Conservation (phyloP, 1,140 invertebrate species). For the Caenorhabditis briggsae region DNA sequence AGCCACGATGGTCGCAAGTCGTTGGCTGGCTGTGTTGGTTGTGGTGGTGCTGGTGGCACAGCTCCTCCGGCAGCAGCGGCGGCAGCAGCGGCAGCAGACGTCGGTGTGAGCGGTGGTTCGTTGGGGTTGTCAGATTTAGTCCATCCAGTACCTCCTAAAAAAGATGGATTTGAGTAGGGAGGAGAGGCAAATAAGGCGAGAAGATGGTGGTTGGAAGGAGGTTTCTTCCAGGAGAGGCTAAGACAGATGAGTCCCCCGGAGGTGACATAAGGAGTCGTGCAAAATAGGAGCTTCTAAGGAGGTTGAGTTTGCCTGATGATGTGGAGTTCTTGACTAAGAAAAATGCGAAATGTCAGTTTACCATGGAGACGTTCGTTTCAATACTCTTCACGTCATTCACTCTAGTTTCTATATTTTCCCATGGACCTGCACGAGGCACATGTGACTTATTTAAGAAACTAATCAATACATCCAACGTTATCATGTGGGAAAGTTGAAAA, state of each 20-base stretch:
- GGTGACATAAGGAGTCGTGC: too few relatives aligned
- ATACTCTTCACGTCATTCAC: not conserved
- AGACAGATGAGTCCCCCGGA: too few relatives aligned
- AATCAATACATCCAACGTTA: too few relatives aligned
- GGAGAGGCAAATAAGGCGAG: not conserved
- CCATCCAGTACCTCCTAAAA: slow-evolving; percentile 74
- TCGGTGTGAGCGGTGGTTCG: slow-evolving; percentile 16
- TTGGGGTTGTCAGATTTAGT: slow-evolving; percentile 68
- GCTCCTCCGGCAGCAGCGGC: too few relatives aligned
- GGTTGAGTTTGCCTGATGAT: not conserved
- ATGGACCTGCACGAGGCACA: not conserved
- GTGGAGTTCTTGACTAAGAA: not conserved
- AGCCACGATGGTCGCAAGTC: slow-evolving; percentile 74
- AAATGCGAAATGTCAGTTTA: slow-evolving; percentile 2
- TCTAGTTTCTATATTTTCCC: too few relatives aligned
- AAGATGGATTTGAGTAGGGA: slow-evolving; percentile 13
- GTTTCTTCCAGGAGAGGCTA: too few relatives aligned
- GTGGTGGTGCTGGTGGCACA: slow-evolving; percentile 17
- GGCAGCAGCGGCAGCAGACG: not conserved
- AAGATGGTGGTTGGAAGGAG: not conserved
- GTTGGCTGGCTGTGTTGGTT: slow-evolving; percentile 65
- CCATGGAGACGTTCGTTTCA: too few relatives aligned
- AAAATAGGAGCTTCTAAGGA: not conserved
- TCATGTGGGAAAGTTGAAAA: too few relatives aligned
- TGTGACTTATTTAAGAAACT: not conserved